Percentiles rank a stretch among this genome's conserved stretches.
phyloP scores from a whole-genome alignment of 2,797 vertebrate species.

The Anas acuta region DNA sequence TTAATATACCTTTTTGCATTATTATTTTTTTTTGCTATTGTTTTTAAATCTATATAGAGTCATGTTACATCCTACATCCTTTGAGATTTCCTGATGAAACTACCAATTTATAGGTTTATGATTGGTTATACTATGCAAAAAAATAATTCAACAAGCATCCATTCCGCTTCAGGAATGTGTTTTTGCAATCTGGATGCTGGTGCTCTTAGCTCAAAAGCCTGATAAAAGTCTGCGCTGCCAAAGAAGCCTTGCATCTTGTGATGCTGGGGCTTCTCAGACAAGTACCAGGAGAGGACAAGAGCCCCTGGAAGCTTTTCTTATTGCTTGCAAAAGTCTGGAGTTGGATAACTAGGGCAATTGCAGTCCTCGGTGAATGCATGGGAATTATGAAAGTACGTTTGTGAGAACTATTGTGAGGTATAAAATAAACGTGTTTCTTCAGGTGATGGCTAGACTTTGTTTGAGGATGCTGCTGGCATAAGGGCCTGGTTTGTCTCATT shows the following conservation, averaged over 20 bases:
- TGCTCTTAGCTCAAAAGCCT: no score
- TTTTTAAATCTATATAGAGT: no score
- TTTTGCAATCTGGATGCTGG: background rate
- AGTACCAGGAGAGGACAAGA: background rate
- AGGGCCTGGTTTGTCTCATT: background rate
- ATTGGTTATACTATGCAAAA: background rate
- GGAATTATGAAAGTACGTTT: background rate
- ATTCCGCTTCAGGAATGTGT: background rate
- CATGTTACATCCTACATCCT: accelerated
- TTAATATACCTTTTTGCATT: background rate
- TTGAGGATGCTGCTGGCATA: background rate
- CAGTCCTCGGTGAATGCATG: accelerated
- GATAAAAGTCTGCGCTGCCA: background rate
- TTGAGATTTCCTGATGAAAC: background rate
- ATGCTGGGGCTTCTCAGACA: background rate
- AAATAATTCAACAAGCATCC: background rate
- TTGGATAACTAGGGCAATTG: background rate
- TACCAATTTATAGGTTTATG: background rate
- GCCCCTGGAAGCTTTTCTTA: background rate
- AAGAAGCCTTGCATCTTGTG: background rate
- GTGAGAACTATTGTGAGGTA: background rate
- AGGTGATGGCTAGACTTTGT: accelerated
- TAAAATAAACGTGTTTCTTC: background rate
- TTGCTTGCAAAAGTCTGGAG: background rate
- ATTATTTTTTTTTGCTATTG: background rate